These are phyloP conservation scores for Sebastes kiyomatsui DNA, from an alignment of 2,797 vertebrate genomes.

Conservation along the genomic window DNA sequence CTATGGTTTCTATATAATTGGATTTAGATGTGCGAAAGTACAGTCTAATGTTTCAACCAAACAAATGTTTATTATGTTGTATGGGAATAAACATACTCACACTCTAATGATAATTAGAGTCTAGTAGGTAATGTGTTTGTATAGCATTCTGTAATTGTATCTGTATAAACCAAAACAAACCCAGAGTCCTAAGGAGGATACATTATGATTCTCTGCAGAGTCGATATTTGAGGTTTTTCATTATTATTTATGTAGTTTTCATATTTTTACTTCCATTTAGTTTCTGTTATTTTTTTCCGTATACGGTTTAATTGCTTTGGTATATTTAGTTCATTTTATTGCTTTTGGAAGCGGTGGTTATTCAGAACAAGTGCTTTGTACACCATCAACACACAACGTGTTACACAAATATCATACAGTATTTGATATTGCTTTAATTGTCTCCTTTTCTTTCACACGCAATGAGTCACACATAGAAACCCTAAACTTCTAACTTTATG, in stretches of 20 bases:
- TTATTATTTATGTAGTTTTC: neutral
- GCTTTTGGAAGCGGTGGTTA: neutral
- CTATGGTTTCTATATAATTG: constrained; percentile 6
- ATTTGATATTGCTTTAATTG: neutral
- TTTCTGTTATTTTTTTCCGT: neutral
- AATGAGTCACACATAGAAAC: neutral
- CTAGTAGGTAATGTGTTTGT: constrained; percentile 39
- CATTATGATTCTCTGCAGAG: constrained; percentile 4
- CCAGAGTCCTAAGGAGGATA: neutral
- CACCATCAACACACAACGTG: too few species aligned
- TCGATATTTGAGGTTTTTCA: constrained; percentile 1
- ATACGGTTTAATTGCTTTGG: neutral
- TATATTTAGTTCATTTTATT: neutral
- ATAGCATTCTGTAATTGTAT: constrained; percentile 28
- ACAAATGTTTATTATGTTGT: constrained; percentile 15
- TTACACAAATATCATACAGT: neutral
- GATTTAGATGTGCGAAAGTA: constrained; percentile 18
- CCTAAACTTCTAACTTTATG: neutral
- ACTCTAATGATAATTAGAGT: constrained; percentile 35
- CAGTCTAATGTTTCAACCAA: constrained; percentile 11
- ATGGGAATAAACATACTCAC: constrained; percentile 20
- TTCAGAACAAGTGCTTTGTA: neutral
- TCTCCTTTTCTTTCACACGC: neutral
- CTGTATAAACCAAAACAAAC: constrained; percentile 28
- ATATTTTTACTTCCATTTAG: neutral